A percentile compares a stretch with the other conserved stretches of the same genome.
Conservation (phyloP, 2,113 vertebrate genomes). For the Coptodon bakossiorum region DNA sequence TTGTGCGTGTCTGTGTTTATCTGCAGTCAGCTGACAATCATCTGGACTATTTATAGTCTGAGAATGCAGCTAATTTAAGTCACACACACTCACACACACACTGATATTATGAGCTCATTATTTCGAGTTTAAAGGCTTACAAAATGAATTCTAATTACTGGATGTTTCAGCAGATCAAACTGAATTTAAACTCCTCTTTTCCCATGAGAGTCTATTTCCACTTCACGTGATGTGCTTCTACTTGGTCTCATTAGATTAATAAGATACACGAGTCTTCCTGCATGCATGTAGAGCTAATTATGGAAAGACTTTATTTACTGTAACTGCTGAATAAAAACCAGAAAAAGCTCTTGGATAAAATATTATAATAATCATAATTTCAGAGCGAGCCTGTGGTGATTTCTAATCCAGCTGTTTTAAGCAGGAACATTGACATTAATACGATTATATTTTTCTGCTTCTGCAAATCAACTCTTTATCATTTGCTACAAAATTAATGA, state of each 20-base stretch:
- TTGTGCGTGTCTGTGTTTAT: slow-evolving; percentile 3
- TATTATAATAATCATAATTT: not conserved
- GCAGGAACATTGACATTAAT: not conserved
- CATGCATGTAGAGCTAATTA: not conserved
- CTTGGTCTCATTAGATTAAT: not conserved
- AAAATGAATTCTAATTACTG: not conserved
- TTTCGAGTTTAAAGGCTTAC: not conserved
- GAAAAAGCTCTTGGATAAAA: not conserved
- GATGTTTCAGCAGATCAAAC: not conserved
- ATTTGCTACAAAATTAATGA: not conserved
- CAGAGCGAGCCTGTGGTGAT: not conserved
- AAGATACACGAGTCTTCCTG: not conserved
- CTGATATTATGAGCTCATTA: not conserved
- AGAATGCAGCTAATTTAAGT: slow-evolving; percentile 7
- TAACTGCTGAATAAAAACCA: not conserved
- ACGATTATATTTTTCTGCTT: not conserved
- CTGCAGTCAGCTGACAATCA: slow-evolving; percentile 14
- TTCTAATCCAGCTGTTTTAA: not conserved
- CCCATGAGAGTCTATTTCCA: not conserved
- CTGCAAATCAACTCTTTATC: not conserved
- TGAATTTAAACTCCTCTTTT: not conserved
- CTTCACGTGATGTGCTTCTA: not conserved
- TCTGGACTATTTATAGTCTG: slow-evolving; percentile 17
- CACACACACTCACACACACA: slow-evolving; percentile 3
- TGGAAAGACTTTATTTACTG: not conserved